These are phyloP conservation scores for Ciconia stormi DNA, from an alignment of 2,113 vertebrate genomes.

Conservation along the genomic window DNA sequence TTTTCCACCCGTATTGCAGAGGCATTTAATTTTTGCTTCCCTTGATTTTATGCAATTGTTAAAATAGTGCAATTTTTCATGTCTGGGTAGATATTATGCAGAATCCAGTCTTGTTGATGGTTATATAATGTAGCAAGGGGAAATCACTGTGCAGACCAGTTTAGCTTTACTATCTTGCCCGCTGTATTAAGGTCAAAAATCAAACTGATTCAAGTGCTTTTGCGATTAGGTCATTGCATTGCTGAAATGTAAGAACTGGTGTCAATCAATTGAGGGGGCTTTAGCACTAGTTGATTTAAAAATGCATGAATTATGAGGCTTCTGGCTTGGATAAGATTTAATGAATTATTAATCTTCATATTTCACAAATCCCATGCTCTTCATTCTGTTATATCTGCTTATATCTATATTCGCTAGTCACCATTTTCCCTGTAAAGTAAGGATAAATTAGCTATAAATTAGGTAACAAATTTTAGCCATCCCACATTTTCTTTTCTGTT, in stretches of 20 bases:
- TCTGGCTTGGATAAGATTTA: conserved; percentile 2
- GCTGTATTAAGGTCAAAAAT: conserved; percentile 5
- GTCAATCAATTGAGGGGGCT: not conserved
- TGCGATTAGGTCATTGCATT: not conserved
- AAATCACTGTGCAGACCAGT: not conserved
- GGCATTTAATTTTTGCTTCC: not conserved
- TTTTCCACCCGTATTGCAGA: not conserved
- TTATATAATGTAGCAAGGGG: not conserved
- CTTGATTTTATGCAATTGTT: not conserved
- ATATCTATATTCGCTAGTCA: not conserved
- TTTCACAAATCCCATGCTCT: conserved; percentile 35
- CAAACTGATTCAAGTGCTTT: conserved; percentile 7
- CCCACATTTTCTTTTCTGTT: conserved; percentile 5
- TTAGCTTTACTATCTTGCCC: not conserved
- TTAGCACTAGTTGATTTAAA: conserved; percentile 26
- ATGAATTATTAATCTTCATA: conserved; percentile 59
- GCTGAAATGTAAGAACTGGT: not conserved
- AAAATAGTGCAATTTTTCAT: not conserved
- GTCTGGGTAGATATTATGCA: not conserved
- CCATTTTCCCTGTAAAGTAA: conserved; percentile 7
- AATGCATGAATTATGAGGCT: conserved; percentile 35
- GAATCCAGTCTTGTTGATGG: not conserved
- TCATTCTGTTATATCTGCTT: conserved; percentile 7
- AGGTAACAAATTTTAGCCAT: conserved; percentile 24
- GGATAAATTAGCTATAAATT: conserved; percentile 26